Evolutionary conservation across 2,113 vertebrate species (phyloP).

Genomic region (Apteryx owenii): DNA sequence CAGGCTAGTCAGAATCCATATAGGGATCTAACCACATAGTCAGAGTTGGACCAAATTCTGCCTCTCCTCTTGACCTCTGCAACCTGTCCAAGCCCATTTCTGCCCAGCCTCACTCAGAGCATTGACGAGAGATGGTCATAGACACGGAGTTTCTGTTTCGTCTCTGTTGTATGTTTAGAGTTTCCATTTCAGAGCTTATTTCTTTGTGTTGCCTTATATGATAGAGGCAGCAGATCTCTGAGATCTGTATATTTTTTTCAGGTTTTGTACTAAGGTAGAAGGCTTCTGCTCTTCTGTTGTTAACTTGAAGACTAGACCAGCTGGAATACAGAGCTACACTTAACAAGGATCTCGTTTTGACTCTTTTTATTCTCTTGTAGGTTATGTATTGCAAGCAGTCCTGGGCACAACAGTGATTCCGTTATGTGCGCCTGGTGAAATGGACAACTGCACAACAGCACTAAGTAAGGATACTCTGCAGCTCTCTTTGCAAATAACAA

Average conservation of each 20-base stretch:
- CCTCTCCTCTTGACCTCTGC: neutral
- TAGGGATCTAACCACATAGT: neutral
- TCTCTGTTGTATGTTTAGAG: neutral
- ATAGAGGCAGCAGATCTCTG: neutral
- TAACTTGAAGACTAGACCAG: neutral
- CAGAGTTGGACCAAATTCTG: neutral
- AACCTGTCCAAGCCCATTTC: neutral
- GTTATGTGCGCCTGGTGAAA: slow-evolving; percentile 69
- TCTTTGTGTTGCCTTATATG: neutral
- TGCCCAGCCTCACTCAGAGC: neutral
- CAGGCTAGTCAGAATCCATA: neutral
- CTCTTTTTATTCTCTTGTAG: slow-evolving; percentile 22
- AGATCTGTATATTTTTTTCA: neutral
- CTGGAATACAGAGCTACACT: neutral
- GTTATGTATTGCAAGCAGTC: slow-evolving; percentile 63
- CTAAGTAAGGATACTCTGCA: slow-evolving; percentile 63
- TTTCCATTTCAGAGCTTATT: neutral
- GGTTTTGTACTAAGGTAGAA: neutral
- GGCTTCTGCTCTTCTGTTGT: neutral
- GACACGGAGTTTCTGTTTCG: neutral
- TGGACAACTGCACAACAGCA: slow-evolving; percentile 78
- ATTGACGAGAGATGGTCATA: neutral
- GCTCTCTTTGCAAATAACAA: too few species aligned
- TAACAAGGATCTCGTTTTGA: neutral
- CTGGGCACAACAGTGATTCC: slow-evolving; percentile 78